Base-by-base conservation (phyloP, 2,113 vertebrate genomes). In the Xerus inauris region DNA sequence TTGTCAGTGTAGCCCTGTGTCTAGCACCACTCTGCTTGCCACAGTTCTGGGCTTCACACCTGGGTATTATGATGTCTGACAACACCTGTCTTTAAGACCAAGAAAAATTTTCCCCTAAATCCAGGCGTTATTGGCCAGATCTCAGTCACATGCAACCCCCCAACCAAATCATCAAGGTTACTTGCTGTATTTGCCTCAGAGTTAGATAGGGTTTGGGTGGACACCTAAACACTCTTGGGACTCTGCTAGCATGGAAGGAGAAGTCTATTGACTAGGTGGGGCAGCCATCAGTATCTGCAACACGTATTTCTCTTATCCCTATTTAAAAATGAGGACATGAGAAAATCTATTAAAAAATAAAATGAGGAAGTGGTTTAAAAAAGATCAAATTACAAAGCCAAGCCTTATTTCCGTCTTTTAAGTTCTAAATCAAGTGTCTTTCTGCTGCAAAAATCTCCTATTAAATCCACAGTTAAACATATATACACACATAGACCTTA, bases 311-410 rank as follows among this genome's bases (percentile, higher is more conserved):
- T 69, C 22, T 35, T 67, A 40, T 35, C 32, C 40, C 8, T 19
- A 10, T 51, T 89, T 42, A 93, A 80, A 77, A 79, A 40, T 71
- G 76, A 82, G 40, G 38, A 80, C 40, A 57, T n/a, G 69, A 40
- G 54, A 51, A 71, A 57, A 28, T 57, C 22, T 7, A 57, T 22
- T 57, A 22, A 24, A 22, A 35, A 42, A 14, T 8, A 65, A 35
- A 84, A 35, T 24, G 19, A 84, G 32, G 32, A 49, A n/a, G n/a
- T 22, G 13, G 40, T 72, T 72, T 51, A 54, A 82, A 54, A 82
- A 94, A 76, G 77, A 69, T 83, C 54, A 42, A 72, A 72, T 72
- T 72, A 54, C 35, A 80, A 95, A 85, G 51, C 73, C 42, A 79
- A 85, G 86, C 11, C 67, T 76, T 49, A 38, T 10, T 91, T 83